These are phyloP conservation scores for Hypomecis atomaria DNA, from an alignment of 2,888 invertebrate genomes.

Conservation along the genomic window DNA sequence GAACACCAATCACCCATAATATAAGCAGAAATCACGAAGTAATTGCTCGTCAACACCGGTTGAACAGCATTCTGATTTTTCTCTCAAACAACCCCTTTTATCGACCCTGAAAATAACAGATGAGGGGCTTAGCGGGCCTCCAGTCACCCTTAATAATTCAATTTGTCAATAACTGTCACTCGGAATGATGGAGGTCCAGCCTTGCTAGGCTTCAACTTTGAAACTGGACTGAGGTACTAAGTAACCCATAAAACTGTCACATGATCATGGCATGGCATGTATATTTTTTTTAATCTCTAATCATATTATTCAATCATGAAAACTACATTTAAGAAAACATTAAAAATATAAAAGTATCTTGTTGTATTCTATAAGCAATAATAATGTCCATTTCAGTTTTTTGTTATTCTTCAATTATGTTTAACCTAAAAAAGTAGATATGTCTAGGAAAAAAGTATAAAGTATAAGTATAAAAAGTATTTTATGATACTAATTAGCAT, in stretches of 20 bases:
- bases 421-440: no score
- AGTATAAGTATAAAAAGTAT: no score
- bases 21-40: conserved; percentile 4
- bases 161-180: conserved; percentile 45
- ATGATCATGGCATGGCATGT: not conserved
- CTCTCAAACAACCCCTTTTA: conserved; percentile 34
- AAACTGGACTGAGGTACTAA: conserved; percentile 11
- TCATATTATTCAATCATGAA: no score
- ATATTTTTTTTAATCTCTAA: not conserved
- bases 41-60: conserved; percentile 7
- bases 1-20: not conserved
- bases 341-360: no score
- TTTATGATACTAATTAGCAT: no score
- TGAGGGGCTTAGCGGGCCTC: conserved; percentile 29
- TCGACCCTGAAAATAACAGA: conserved; percentile 38
- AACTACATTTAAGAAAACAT: no score
- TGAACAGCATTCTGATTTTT: conserved; percentile 20
- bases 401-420: no score
- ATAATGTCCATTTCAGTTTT: no score
- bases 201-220: conserved; percentile 27
- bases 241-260: conserved; percentile 1
- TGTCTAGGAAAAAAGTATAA: no score
- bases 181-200: conserved; percentile 38
- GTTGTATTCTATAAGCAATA: no score
- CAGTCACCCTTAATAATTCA: conserved; percentile 41